Conservation (phyloP, 64 coral and sea anemone genomes). For the Pachyseris speciosa region DNA sequence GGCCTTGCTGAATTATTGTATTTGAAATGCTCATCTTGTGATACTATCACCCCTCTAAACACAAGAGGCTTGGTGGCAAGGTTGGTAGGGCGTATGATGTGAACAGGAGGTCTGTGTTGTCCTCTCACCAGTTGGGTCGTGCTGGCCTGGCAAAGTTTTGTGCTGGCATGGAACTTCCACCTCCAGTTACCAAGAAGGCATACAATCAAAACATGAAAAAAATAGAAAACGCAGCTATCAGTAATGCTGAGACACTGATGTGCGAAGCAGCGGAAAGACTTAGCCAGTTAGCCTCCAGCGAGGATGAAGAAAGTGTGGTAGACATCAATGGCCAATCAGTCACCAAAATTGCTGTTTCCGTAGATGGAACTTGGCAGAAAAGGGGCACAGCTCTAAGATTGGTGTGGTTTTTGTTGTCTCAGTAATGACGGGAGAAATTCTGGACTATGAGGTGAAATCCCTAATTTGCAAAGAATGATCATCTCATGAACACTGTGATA, state of each 20-base stretch:
- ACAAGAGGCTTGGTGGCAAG: no score
- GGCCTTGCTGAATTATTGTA: no score
- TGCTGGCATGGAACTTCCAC: no score
- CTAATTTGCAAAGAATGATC: conserved; percentile 23
- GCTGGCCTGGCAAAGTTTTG: no score
- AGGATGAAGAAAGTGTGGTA: conserved; percentile 17
- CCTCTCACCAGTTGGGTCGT: no score
- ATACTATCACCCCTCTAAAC: no score
- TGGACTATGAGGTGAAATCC: conserved; percentile 47
- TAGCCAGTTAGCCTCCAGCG: not conserved
- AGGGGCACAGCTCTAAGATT: conserved; percentile 36
- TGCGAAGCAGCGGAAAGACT: conserved; percentile 27
- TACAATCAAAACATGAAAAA: no score
- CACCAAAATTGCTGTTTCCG: conserved; percentile 27
- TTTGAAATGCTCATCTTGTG: no score
- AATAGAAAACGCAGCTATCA: conserved; percentile 35
- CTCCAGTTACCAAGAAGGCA: no score
- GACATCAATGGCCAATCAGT: not conserved
- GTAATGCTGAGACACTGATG: conserved; percentile 29
- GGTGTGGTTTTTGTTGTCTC: conserved; percentile 25
- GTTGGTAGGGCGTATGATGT: no score
- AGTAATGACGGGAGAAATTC: conserved; percentile 23
- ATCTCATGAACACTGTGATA: conserved; percentile 14
- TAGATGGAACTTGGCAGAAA: conserved; percentile 65
- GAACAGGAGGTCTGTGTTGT: no score